phyloP scores from a whole-genome alignment of 2,797 vertebrate species.

The Antennarius maculatus region DNA sequence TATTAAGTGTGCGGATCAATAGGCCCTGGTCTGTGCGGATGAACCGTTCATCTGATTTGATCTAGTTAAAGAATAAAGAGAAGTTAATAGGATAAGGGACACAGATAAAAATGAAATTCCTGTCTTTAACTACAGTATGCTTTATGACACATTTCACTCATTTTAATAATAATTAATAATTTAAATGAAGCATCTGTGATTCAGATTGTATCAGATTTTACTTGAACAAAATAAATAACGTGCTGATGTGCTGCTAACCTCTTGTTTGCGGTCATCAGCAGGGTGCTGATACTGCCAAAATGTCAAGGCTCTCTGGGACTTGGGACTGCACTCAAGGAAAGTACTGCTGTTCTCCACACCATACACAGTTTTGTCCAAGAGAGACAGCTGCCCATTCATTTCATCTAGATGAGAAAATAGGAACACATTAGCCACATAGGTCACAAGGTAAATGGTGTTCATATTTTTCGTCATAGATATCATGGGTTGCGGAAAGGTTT shows the following conservation, averaged over 20 bases:
- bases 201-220: too few species aligned
- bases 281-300: constrained; percentile 94
- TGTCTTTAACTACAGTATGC: neutral
- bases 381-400: constrained; percentile 80
- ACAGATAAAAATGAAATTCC: constrained; percentile 9
- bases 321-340: constrained; percentile 96
- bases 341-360: constrained; percentile 99
- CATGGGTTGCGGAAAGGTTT: neutral
- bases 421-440: constrained; percentile 1
- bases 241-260: constrained; percentile 78
- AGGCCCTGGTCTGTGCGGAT: constrained; percentile 93
- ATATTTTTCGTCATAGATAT: neutral
- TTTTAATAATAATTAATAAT: too few species aligned
- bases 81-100: neutral
- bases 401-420: constrained; percentile 80
- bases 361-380: constrained; percentile 92
- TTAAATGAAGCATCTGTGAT: too few species aligned
- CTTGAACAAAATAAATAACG: too few species aligned
- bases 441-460: neutral
- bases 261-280: constrained; percentile 89
- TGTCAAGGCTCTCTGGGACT: constrained; percentile 92
- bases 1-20: constrained; percentile 88
- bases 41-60: constrained; percentile 88
- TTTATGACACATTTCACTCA: neutral
- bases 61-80: constrained; percentile 70